Base-by-base conservation (phyloP, 2,797 vertebrate genomes). In the Corythornis leucogaster region DNA sequence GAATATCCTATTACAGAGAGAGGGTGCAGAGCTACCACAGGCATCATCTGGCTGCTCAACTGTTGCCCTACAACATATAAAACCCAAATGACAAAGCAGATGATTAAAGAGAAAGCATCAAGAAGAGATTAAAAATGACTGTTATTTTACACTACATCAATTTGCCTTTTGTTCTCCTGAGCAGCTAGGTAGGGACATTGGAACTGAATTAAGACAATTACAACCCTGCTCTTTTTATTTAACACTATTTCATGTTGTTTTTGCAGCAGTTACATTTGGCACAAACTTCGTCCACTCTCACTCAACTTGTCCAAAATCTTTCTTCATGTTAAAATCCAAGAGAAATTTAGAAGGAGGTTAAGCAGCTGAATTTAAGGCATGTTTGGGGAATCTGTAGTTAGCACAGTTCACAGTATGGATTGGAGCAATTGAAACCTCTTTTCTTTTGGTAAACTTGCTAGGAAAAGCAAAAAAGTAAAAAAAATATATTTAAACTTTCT, bases 1-100 rank as follows among this genome's bases (percentile, higher is more conserved):
- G 87, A 87, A 89, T 94, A 94, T 93, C 89, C 74, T 15, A 21
- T 95, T 94, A 94, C 92, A 69, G 68, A 40, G 24, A 57, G 24
- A 63, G 55, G 48, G 35, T 69, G 77, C 63, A 51, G 35, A 66
- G 66, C 85, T 33, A 89, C 25, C 62, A 67, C 43, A 66, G 75
- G 51, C 80, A 53, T 76, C 73, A 92, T 62, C 76, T 75, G 66
- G 51, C 79, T 85, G 58, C 85, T 92, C 85, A 85, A 0, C 87
- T 71, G 30, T 80, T 79, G 53, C 73, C 68, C 73, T 40, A 18
- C 69, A 89, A 87, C 84, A 58, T 24, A 81, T 11, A 85, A 90
- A 93, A 93, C 83, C 14, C 68, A 83, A 86, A 55, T 9, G 28
- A 58, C 58, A 85, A 83, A 89, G 73, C 42, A 66, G 62, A 76